Conservation (phyloP, 1,140 invertebrate genomes). For the Ostrea edulis region DNA sequence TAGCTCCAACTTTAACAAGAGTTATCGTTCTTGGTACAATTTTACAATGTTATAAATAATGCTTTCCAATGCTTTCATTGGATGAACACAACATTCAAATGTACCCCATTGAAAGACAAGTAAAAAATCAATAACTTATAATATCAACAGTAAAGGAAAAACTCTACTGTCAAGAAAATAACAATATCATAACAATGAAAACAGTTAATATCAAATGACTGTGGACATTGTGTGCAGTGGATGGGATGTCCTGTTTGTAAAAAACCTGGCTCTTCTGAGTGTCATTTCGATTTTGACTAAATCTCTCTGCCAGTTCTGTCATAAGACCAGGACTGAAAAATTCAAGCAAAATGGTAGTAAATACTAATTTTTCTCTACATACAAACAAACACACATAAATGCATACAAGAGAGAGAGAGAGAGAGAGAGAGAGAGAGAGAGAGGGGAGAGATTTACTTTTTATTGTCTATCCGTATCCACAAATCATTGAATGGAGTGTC, state of each 20-base stretch:
- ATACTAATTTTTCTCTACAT: no score
- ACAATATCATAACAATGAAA: conserved; percentile 23
- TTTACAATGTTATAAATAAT: neutral
- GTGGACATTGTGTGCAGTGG: neutral
- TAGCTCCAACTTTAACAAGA: neutral
- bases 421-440: neutral
- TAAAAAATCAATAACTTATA: conserved; percentile 31
- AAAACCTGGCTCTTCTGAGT: neutral
- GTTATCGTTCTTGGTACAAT: conserved; percentile 5
- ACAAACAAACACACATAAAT: no score
- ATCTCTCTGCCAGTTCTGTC: conserved; percentile 52
- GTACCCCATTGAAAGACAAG: conserved; percentile 30
- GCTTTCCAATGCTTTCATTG: neutral
- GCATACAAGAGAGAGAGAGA: neutral
- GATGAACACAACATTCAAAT: conserved; percentile 33
- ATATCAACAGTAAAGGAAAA: conserved; percentile 83
- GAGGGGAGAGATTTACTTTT: conserved; percentile 43
- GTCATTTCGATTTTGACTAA: conserved; percentile 17
- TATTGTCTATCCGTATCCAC: conserved; percentile 69
- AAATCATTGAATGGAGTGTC: conserved; percentile 74
- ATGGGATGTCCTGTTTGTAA: neutral
- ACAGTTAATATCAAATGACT: neutral
- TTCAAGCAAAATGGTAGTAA: neutral
- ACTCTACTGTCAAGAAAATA: conserved; percentile 79
- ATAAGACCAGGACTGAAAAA: conserved; percentile 55